Conservation (phyloP, 2,888 invertebrate genomes). For the Drosophila niveifrons region DNA sequence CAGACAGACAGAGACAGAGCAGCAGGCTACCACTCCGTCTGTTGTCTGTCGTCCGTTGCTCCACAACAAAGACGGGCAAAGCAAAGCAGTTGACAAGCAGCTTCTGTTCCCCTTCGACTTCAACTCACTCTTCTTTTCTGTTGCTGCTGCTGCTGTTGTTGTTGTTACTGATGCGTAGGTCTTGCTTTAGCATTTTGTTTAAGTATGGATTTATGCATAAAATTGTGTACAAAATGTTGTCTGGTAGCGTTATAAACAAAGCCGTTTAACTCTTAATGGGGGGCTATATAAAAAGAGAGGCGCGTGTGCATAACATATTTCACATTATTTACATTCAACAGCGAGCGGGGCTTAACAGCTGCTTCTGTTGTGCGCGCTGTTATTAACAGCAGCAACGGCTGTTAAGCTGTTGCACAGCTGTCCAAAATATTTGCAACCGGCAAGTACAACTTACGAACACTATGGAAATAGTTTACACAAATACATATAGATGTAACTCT, state of each 20-base stretch:
- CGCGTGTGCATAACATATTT: slow-evolving; percentile 36
- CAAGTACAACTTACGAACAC: slow-evolving; percentile 11
- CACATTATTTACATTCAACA: slow-evolving; percentile 19
- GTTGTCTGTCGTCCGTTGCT: not conserved
- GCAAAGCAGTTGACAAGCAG: slow-evolving; percentile 67
- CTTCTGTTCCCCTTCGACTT: slow-evolving; percentile 31
- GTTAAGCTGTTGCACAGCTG: slow-evolving; percentile 33
- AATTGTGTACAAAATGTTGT: slow-evolving; percentile 32
- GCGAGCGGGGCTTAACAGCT: not conserved
- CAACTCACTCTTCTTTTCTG: not conserved
- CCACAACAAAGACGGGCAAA: slow-evolving; percentile 19
- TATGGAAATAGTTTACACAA: slow-evolving; percentile 8
- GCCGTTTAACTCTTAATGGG: slow-evolving; percentile 32
- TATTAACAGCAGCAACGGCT: slow-evolving; percentile 17
- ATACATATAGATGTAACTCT: slow-evolving; percentile 2
- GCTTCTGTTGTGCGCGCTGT: slow-evolving; percentile 1
- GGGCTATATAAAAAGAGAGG: slow-evolving; percentile 31
- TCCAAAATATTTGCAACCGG: slow-evolving; percentile 24
- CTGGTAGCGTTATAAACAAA: slow-evolving; percentile 50
- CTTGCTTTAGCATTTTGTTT: slow-evolving; percentile 25
- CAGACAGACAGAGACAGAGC: slow-evolving; percentile 19
- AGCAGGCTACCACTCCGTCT: slow-evolving; percentile 24
- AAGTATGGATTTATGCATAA: slow-evolving; percentile 63
- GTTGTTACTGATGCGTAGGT: slow-evolving; percentile 52
- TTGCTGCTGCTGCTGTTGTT: not conserved